These are phyloP conservation scores for Stenoptilia bipunctidactyla DNA, from an alignment of 2,888 invertebrate species.

Conservation along the genomic window DNA sequence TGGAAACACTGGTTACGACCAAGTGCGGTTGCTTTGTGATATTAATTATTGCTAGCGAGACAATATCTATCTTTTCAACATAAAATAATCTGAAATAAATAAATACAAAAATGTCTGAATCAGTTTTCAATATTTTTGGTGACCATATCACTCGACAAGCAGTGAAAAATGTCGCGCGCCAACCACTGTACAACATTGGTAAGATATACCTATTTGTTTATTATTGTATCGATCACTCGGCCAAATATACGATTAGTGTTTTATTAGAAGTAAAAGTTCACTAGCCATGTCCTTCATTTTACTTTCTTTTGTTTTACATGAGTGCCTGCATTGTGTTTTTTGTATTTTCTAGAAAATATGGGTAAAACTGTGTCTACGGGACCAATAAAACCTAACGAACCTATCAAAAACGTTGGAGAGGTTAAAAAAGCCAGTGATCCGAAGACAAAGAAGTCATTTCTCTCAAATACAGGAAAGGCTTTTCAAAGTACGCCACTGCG, in stretches of 20 bases:
- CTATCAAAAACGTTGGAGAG: not conserved
- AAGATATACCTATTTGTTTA: too few species aligned
- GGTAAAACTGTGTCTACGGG: conserved; percentile 41
- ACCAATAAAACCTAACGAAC: conserved; percentile 38
- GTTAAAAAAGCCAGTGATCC: conserved; percentile 26
- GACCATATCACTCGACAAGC: conserved; percentile 38
- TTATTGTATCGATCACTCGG: too few species aligned
- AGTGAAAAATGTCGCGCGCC: conserved; percentile 44
- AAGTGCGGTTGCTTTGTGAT: too few species aligned
- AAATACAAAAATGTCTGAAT: conserved; percentile 48
- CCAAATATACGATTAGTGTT: too few species aligned
- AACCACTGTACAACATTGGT: conserved; percentile 49
- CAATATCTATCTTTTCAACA: too few species aligned
- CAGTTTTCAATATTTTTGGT: conserved; percentile 51
- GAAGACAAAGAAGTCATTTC: conserved; percentile 41
- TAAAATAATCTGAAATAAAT: too few species aligned
- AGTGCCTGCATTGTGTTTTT: not conserved
- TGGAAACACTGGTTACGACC: too few species aligned
- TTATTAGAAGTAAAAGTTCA: too few species aligned
- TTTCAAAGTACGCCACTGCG: conserved; percentile 42
- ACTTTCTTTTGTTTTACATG: not conserved
- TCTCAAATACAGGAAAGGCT: conserved; percentile 47
- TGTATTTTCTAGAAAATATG: conserved; percentile 41
- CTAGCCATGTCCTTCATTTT: too few species aligned
- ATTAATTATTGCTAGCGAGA: too few species aligned